Percentiles rank a stretch among this genome's conserved stretches.
These are phyloP conservation scores for Tipula vernalis DNA, from an alignment of 2,888 invertebrate genomes.

Conservation along the genomic window DNA sequence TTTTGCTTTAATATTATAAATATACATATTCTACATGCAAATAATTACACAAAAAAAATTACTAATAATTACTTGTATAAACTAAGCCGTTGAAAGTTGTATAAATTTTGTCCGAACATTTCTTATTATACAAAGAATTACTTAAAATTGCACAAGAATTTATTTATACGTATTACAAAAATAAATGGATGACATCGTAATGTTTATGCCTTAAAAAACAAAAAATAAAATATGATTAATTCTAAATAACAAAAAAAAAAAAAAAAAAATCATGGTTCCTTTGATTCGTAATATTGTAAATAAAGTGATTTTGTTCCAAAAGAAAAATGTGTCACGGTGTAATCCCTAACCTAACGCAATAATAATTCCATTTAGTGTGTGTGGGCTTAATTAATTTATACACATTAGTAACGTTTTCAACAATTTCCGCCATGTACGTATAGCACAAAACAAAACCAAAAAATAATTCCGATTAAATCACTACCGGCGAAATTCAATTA, in stretches of 20 bases:
- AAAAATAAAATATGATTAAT: not conserved
- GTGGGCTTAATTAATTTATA: not conserved
- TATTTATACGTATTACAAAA: not conserved
- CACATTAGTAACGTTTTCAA: not conserved
- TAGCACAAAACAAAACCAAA: not conserved
- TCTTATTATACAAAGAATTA: not conserved
- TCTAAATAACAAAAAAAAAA: not conserved
- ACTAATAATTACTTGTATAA: constrained; percentile 14
- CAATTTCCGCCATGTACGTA: not conserved
- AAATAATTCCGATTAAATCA: not conserved
- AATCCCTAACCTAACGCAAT: not conserved
- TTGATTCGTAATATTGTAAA: not conserved
- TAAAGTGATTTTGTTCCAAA: not conserved
- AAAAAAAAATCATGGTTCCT: not conserved
- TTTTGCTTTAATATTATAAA: not conserved
- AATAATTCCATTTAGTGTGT: not conserved
- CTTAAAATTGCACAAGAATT: not conserved
- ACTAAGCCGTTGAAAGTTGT: constrained; percentile 15
- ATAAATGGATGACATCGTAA: not conserved
- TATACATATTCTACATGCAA: too few species aligned
- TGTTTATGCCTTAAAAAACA: not conserved
- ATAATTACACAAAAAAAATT: too few species aligned
- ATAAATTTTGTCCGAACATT: constrained; percentile 12
- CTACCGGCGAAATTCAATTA: not conserved
- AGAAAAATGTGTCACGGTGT: not conserved